Percentiles rank a stretch among this genome's conserved stretches.
phyloP scores from a whole-genome alignment of 2,113 vertebrate species.

The Opisthocomus hoazin region DNA sequence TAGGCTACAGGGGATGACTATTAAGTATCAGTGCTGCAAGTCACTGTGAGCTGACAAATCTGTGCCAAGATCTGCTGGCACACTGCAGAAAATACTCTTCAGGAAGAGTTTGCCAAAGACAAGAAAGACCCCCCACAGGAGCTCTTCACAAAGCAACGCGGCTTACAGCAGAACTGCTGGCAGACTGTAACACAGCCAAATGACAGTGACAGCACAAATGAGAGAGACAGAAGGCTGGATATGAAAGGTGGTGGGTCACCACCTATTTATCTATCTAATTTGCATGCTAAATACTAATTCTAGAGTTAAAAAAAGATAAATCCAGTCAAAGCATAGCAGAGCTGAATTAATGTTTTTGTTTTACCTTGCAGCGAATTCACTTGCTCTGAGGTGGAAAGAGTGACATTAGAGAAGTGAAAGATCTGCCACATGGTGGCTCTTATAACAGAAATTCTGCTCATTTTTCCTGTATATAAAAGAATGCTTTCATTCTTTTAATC shows the following conservation, averaged over 20 bases:
- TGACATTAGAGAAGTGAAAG: background rate
- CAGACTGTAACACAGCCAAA: background rate
- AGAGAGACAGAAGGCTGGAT: background rate
- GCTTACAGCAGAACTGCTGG: slow-evolving; percentile 9
- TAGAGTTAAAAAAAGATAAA: background rate
- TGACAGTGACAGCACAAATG: background rate
- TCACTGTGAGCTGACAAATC: background rate
- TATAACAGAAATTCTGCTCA: background rate
- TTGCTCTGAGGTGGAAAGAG: background rate
- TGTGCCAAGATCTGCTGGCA: slow-evolving; percentile 44
- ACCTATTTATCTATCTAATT: background rate
- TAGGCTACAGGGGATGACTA: slow-evolving; percentile 53
- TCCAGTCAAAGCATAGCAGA: background rate
- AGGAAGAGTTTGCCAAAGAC: slow-evolving; percentile 39
- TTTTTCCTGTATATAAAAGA: background rate
- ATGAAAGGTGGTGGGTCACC: background rate
- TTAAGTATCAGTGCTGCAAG: slow-evolving; percentile 58
- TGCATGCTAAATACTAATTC: background rate
- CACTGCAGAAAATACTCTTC: slow-evolving; percentile 14
- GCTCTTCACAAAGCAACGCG: background rate
- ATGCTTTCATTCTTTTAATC: background rate
- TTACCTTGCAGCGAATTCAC: background rate
- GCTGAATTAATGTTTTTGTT: background rate
- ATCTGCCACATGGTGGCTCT: background rate
- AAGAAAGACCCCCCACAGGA: slow-evolving; percentile 24